phyloP scores from a whole-genome alignment of 2,888 invertebrate genomes.

The Megastigmus dorsalis region DNA sequence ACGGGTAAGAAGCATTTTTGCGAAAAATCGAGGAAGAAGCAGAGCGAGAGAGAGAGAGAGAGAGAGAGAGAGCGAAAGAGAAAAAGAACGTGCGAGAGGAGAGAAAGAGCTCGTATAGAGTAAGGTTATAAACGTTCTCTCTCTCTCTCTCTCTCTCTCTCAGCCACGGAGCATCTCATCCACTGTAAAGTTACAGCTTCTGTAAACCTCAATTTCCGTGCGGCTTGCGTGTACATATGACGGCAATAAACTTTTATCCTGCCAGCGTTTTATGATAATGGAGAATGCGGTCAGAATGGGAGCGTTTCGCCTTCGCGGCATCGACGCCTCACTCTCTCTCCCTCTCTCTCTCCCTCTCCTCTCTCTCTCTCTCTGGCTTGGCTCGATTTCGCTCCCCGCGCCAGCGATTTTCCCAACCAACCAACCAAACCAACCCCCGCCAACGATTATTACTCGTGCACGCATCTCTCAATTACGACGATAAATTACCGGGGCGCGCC shows the following conservation, averaged over 20 bases:
- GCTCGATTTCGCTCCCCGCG: background rate
- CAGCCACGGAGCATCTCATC: slow-evolving; percentile 29
- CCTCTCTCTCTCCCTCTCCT: background rate
- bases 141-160: background rate
- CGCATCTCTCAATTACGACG: slow-evolving; percentile 41
- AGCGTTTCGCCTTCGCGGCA: slow-evolving; percentile 8
- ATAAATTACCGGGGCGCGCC: background rate
- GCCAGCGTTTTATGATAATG: slow-evolving; percentile 50
- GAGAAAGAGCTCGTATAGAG: background rate
- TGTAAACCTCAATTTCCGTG: slow-evolving; percentile 48
- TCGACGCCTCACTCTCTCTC: background rate
- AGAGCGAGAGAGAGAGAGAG: background rate
- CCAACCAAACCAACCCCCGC: too few relatives aligned
- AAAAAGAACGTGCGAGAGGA: background rate
- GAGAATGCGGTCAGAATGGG: slow-evolving; percentile 47
- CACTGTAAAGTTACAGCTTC: slow-evolving; percentile 46
- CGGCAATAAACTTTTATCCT: slow-evolving; percentile 52
- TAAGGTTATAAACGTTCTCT: slow-evolving; percentile 40
- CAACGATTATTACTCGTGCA: slow-evolving; percentile 38
- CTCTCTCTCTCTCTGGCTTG: background rate
- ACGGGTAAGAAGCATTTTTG: too few relatives aligned
- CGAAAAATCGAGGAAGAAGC: background rate
- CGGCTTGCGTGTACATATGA: slow-evolving; percentile 44
- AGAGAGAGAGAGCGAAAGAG: background rate
- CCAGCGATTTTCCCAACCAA: too few relatives aligned